Base-by-base conservation (phyloP, 92 coral and sea anemone species). In the Epizoanthus fatuus region DNA sequence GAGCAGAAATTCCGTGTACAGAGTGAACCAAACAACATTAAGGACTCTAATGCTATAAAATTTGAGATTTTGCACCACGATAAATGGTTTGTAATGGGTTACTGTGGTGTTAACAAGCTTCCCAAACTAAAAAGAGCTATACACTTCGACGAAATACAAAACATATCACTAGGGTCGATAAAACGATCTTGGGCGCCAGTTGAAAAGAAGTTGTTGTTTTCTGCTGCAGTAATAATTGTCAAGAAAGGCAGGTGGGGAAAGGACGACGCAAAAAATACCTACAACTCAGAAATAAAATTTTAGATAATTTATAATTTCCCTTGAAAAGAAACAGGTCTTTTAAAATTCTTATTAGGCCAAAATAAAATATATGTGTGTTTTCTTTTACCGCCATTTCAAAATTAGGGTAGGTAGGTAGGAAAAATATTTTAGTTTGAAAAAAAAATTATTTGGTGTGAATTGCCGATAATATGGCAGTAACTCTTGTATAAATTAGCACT, bases 61-160 rank as follows among this genome's bases (percentile, higher is more conserved):
- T 12, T 82, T 17, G 19, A 17, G 20, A 54, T 82, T 4, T 70
- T 69, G n/a, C 86, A 82, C 79, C 55, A 82, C 49, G 69, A 81
- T n/a, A 47, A 81, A 2, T 81, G 86, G 67, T 53, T 29, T 57
- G 49, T 70, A 15, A 82, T 82, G 63, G 86, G 86, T 19, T 82
- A 82, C 45, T 69, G 86, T 69, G 86, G 86, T 35, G 56, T 69
- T 3, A 56, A 53, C 17, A 82, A 82, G 17, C 16, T 82, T 6
- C 79, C 85, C 7, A 82, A 82, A 69, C 79, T 82, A 3, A 81
- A 81, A 47, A 64, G 86, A 20, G 86, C 75, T 63, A 13, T 81
- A 25, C 76, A 65, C 7, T 20, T 45, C 9, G 15, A 79, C 10
- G 73, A 79, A 37, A 63, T 79, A 13, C 6, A 8, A 2, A 62